Base-by-base conservation (phyloP, 2,888 invertebrate genomes). In the Meganola albula region DNA sequence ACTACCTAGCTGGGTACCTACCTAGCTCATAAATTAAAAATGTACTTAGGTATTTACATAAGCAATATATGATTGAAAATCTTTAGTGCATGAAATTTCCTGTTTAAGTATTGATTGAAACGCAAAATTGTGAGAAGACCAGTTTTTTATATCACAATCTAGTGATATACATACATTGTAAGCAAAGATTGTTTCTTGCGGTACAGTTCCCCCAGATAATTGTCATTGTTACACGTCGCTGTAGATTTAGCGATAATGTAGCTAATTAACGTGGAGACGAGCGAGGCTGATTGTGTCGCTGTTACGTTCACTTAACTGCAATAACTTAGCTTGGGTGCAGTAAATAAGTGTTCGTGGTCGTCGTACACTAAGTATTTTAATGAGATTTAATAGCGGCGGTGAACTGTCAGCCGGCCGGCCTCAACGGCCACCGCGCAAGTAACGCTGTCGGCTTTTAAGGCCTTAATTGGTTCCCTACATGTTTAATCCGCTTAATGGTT, bases 381-480 rank as follows among this genome's bases (percentile, higher is more conserved):
- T 75, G 74, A 76, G 72, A 71, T 74, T 76, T 73, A 80, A 76
- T 74, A 74, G 71, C 60, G 44, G 53, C 50, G 42, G 57, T 51
- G n/a, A n/a, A n/a, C 33, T 53, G 52, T 53, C 59, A 61, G 58
- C 48, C 52, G 44, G 50, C 40, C 51, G 44, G 45, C 46, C 48
- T 48, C 44, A 35, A 40, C 51, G 37, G 55, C 55, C 53, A 51
- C 55, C 53, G 54, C 48, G 51, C 64, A 61, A 59, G 60, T 58
- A 58, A 69, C 65, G 62, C 63, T 66, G 71, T 67, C 70, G 63
- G 65, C 69, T 72, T 68, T 66, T 66, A 71, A 73, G 59, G 59
- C 73, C 64, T 72, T 80, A 78, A 78, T 78, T 78, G 76, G 72
- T 77, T 74, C 67, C 66, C 63, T 70, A 72, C 72, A 71, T 72